Evolutionary conservation across 30 jellyfish, hydroid and myxozoan species (phyloP), one percentile per base, ranked within the genome.

Genomic region (Clytia hemisphaerica): DNA sequence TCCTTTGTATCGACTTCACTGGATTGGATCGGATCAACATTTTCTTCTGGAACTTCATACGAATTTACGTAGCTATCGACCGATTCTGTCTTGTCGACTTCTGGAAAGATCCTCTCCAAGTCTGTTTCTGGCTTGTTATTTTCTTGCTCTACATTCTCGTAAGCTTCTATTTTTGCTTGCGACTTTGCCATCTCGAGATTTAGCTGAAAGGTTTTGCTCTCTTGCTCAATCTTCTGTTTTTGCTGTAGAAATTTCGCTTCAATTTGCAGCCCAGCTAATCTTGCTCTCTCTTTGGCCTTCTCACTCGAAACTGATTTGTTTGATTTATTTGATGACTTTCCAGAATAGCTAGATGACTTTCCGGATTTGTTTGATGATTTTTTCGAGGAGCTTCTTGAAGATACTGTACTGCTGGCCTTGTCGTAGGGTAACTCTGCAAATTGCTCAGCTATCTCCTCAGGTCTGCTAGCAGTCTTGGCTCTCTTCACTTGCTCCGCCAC

Each of bases 181-280:
- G 66, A 14, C 24, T 51, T 51, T 12, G 66, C 66, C 66, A 51
- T n/a, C 30, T 51, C 66, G 10, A 51, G 66, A 15, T 51, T 51
- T 24, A 51, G 14, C 18, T 24, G 16, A n/a, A 51, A 24, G 14
- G 66, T 14, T 51, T 51, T 51, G 28, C 30, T 12, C 30, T 51
- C 30, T 51, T 51, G 66, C 24, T 51, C 66, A 10, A 51, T 0
- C 10, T 14, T 16, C 66, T 51, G 66, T 24, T 51, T 22, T 51
- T 24, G 16, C 24, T 51, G 31, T 24, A 51, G 10, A 31, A 51
- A 51, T 51, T 51, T 15, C 31, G 66, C 66, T 22, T 51, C 66
- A 12, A 51, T 31, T 51, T 51, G 66, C 18, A 51, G 66, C 30
- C 24, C 66, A 14, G 21, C 66, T 51, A 51, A 51, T 1, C 28